Evolutionary conservation across 2,888 invertebrate species (phyloP), one percentile per base, ranked within the genome.

Genomic region (Dryocosmus kuriphilus): DNA sequence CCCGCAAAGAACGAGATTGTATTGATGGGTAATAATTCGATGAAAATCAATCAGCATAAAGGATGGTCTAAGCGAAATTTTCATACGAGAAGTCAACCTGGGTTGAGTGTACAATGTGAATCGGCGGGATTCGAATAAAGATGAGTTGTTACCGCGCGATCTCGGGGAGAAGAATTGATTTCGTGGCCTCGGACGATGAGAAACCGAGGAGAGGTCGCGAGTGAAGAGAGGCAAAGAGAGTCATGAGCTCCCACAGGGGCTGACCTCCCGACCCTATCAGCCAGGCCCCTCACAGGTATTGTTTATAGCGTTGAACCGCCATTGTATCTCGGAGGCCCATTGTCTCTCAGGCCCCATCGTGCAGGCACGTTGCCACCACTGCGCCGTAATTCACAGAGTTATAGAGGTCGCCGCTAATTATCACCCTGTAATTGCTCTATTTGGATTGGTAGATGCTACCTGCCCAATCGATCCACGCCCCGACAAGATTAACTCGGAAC

Each of bases 191-290:
- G 79, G 78, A 79, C 77, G 80, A 81, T 81, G 83, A 79, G 78
- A 81, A 83, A 83, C 75, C 57, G 75, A 74, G 57, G 65, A 46
- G 75, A 74, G 79, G 74, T 71, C 73, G 61, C 67, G 77, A 35
- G 73, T 32, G 78, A 62, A 62, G 74, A 65, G 74, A 63, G 60
- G 74, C 46, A 86, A 87, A 86, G 86, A 89, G 89, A 89, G 89
- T 87, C 88, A 87, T 88, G 88, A 90, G 90, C 89, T 90, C 89
- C 90, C 89, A 88, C 89, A 88, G 90, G 88, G 89, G 88, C 87
- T 88, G 89, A 90, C 89, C 90, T 80, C 77, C 22, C 85, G 89
- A 89, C 90, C 90, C 89, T 87, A 90, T 89, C 90, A 89, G 88
- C 84, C 87, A 78, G 85, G 84, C 85, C 86, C 78, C 77, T 62